Evolutionary conservation across 2,113 vertebrate genomes (phyloP).

Genomic region (Rallus limicola): DNA sequence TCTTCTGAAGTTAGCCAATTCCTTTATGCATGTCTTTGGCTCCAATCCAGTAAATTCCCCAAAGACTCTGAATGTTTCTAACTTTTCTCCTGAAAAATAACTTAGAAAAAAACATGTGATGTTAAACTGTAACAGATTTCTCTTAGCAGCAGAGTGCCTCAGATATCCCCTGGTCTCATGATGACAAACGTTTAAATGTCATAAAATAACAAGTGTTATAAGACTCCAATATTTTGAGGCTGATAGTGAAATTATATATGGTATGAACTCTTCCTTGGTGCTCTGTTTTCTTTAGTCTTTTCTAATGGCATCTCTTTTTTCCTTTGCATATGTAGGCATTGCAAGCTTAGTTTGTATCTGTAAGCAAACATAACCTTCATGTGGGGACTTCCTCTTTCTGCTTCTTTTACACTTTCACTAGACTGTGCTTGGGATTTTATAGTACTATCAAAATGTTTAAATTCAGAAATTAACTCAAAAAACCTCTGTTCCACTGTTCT

Average conservation of each 20-base stretch:
- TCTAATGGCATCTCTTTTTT: background rate
- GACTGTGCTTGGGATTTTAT: background rate
- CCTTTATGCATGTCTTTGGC: conserved; percentile 15
- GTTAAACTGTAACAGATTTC: background rate
- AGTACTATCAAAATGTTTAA: background rate
- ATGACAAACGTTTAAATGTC: background rate
- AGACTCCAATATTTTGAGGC: background rate
- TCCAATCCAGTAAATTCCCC: background rate
- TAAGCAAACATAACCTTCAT: background rate
- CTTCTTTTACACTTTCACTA: background rate
- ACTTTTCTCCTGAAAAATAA: conserved; percentile 10
- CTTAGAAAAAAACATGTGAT: background rate
- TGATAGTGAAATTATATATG: background rate
- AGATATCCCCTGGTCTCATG: background rate
- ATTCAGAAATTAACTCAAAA: background rate
- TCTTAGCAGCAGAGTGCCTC: background rate
- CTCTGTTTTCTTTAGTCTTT: background rate
- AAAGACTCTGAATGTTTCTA: background rate
- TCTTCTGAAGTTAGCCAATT: conserved; percentile 22
- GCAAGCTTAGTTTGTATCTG: background rate
- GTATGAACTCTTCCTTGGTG: background rate
- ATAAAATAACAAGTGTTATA: background rate
- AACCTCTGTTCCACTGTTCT: background rate
- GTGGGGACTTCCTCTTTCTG: background rate
- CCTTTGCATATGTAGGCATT: background rate